These are phyloP conservation scores for Plumapathes pennacea DNA, from an alignment of 92 coral and sea anemone species.

Conservation along the genomic window DNA sequence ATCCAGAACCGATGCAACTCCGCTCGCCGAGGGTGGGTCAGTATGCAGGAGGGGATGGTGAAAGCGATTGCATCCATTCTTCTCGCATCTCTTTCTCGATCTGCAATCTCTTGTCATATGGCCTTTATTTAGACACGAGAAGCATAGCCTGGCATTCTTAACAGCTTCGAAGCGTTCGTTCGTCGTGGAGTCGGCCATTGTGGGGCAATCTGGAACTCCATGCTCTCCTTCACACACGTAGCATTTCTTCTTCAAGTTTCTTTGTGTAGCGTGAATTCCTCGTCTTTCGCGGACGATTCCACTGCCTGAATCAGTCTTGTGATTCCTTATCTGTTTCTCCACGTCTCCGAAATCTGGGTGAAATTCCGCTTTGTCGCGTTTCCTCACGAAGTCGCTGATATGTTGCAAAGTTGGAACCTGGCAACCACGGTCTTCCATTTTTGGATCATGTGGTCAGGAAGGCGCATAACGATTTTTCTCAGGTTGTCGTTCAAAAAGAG, in stretches of 20 bases:
- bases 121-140: constrained; percentile 10
- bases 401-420: too few relatives aligned
- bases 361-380: too few relatives aligned
- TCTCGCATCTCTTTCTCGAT: constrained; percentile 16
- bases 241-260: neutral
- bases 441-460: too few relatives aligned
- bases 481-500: too few relatives aligned
- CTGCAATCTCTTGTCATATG: constrained; percentile 24
- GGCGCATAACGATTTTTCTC: too few relatives aligned
- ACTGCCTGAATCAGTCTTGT: neutral
- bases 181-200: neutral
- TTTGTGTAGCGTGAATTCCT: neutral
- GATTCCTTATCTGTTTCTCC: too few relatives aligned
- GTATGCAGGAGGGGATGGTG: constrained; percentile 28
- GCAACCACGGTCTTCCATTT: too few relatives aligned
- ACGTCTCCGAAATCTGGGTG: too few relatives aligned
- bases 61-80: constrained; percentile 13
- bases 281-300: neutral
- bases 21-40: constrained; percentile 1
- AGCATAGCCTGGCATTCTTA: constrained; percentile 8
- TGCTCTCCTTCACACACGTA: neutral
- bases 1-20: constrained; percentile 16
- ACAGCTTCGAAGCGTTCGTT: neutral
- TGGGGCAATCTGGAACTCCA: constrained; percentile 1
- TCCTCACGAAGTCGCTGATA: too few relatives aligned